Evolutionary conservation across 2,888 invertebrate genomes (phyloP).

Genomic region (Pandemis cinnamomeana): DNA sequence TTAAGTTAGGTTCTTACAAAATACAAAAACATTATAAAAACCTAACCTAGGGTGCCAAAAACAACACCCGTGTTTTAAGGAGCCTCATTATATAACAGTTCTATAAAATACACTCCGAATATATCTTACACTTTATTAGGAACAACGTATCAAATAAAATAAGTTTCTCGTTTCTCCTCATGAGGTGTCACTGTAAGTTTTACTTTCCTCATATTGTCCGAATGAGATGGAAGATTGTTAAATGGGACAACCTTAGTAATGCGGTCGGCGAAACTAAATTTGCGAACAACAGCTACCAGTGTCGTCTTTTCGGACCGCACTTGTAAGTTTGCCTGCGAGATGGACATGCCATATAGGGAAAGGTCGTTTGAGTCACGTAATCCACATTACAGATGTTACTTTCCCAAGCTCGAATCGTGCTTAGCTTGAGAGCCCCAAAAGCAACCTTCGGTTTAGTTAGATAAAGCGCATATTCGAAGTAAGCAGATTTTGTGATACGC

Average conservation of each 20-base stretch:
- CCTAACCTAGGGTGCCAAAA: no score
- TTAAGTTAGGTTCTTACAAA: no score
- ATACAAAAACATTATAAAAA: no score
- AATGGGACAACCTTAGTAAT: conserved; percentile 4
- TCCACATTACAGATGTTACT: neutral
- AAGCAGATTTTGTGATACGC: neutral
- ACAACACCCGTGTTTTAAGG: no score
- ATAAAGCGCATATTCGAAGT: neutral
- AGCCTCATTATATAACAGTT: no score
- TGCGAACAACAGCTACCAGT: neutral
- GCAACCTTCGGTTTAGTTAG: neutral
- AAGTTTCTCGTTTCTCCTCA: neutral
- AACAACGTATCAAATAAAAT: neutral
- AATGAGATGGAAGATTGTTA: conserved; percentile 2
- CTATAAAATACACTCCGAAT: neutral
- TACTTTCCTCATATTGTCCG: conserved; percentile 27
- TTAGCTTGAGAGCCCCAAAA: neutral
- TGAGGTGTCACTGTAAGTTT: conserved; percentile 19
- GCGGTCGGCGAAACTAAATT: neutral
- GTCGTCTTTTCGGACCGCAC: conserved; percentile 1
- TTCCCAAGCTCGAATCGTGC: neutral
- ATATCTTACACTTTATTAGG: neutral
- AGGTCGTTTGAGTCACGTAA: conserved; percentile 34
- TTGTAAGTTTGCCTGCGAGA: conserved; percentile 9
- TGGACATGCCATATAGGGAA: conserved; percentile 26